A percentile compares a stretch with the other conserved stretches of the same genome.
phyloP scores from a whole-genome alignment of 2,888 invertebrate species.

The Orthosia cruda region DNA sequence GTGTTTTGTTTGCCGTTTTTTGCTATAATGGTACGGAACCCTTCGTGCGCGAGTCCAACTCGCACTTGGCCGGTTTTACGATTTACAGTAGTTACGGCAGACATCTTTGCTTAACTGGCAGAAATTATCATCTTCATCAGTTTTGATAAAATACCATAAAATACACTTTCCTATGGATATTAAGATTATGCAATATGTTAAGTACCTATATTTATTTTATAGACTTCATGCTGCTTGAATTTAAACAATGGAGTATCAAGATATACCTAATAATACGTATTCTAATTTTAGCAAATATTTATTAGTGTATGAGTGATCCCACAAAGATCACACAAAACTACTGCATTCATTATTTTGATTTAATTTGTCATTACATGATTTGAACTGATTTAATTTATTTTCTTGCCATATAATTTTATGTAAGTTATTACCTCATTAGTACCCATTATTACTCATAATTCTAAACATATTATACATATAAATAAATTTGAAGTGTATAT shows the following conservation, averaged over 20 bases:
- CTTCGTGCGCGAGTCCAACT: too few relatives aligned
- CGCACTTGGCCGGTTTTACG: too few relatives aligned
- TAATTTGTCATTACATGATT: too few relatives aligned
- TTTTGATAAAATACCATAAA: conserved; percentile 19
- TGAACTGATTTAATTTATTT: too few relatives aligned
- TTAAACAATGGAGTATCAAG: conserved; percentile 45
- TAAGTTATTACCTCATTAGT: too few relatives aligned
- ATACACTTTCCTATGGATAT: neutral
- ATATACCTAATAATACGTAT: conserved; percentile 5
- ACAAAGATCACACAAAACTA: neutral
- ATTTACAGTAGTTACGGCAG: neutral
- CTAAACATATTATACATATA: too few relatives aligned
- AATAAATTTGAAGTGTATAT: too few relatives aligned
- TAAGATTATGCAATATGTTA: conserved; percentile 13
- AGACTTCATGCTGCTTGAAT: conserved; percentile 30
- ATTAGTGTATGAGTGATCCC: neutral
- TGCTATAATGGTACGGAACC: too few relatives aligned
- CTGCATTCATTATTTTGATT: too few relatives aligned
- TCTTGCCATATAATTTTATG: too few relatives aligned
- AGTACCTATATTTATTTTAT: conserved; percentile 25
- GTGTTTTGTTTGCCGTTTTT: too few relatives aligned
- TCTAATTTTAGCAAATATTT: conserved; percentile 27
- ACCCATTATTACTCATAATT: too few relatives aligned
- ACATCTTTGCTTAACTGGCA: neutral
- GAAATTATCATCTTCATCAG: conserved; percentile 17